These are phyloP conservation scores for Cryptomyrus ogoouensis DNA, from an alignment of 2,113 vertebrate genomes.

Conservation along the genomic window DNA sequence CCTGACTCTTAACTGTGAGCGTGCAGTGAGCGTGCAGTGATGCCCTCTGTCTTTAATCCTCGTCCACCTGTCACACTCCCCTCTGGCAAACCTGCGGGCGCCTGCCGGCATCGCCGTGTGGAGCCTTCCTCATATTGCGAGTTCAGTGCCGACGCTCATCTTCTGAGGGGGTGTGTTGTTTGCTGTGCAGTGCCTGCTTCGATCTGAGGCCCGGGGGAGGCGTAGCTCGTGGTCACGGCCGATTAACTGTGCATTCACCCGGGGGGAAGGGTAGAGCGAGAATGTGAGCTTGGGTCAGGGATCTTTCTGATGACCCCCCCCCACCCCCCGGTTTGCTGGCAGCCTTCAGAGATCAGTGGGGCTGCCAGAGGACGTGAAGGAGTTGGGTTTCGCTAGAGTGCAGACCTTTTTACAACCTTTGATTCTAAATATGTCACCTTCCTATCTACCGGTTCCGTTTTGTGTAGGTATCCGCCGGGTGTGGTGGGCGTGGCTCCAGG, in stretches of 20 bases:
- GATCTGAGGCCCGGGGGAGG: background rate
- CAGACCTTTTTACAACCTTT: background rate
- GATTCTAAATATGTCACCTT: background rate
- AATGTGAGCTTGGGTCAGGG: background rate
- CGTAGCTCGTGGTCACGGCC: background rate
- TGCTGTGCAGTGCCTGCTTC: slow-evolving; percentile 1
- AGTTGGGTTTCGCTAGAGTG: background rate
- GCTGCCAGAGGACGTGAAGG: background rate
- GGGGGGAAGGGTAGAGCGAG: background rate
- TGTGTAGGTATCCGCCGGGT: slow-evolving; percentile 77
- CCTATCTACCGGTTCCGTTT: background rate
- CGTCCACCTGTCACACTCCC: background rate
- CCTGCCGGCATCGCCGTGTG: background rate
- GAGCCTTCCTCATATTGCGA: background rate
- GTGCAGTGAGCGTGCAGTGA: background rate
- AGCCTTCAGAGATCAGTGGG: background rate
- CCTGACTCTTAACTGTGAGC: background rate
- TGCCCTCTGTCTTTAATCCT: background rate
- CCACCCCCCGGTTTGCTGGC: background rate
- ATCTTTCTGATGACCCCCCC: background rate
- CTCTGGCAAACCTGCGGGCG: background rate
- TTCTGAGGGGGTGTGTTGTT: background rate
- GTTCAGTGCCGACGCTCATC: background rate
- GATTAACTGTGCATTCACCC: no score
- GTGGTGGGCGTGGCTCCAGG: slow-evolving; percentile 81